Base-by-base conservation (phyloP, 2,888 invertebrate genomes). In the Tachina fera region DNA sequence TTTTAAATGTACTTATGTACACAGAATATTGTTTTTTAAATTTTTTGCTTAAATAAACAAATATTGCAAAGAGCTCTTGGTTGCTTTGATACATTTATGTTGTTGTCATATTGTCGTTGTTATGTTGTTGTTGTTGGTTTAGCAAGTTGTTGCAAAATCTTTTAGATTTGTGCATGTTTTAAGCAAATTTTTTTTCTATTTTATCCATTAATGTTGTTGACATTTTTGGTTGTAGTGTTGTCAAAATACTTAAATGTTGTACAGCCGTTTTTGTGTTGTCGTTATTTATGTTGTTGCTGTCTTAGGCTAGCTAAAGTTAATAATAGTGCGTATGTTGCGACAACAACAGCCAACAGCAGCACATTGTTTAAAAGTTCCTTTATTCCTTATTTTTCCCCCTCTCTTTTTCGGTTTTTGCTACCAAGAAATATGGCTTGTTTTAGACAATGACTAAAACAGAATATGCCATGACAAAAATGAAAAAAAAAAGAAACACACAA, bases 211-310 rank as follows among this genome's bases (percentile, higher is more conserved):
- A 63, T 78, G 85, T 78, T 78, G 82, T 82, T 81, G 85, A 85
- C 85, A 82, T 78, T 85, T 71, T 82, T 78, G 77, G 78, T 82
- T 85, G 85, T 82, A 78, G 82, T 74, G 82, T 74, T 85, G 85
- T 85, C 85, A 82, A 75, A 82, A 82, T 74, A 63, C 61, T 74
- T 70, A 78, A 82, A 82, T 72, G 83, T 67, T 81, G 74, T 71
- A 19, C 49, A 41, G n/a, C 45, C 16, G 68, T 49, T 68, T 49
- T 77, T 49, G 58, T 9, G 39, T 47, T 63, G 63, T 70, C 45
- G 51, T 78, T 71, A 63, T 51, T 53, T 74, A 51, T 70, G 77
- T 81, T 61, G 84, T 74, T 22, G 53, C 43, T 74, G 67, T 51
- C 49, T 65, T 71, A 60, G 51, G 31, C 31, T 6, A 31, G 76